Evolutionary conservation across 1,140 invertebrate genomes (phyloP).

Genomic region (Charaxes varanes): DNA sequence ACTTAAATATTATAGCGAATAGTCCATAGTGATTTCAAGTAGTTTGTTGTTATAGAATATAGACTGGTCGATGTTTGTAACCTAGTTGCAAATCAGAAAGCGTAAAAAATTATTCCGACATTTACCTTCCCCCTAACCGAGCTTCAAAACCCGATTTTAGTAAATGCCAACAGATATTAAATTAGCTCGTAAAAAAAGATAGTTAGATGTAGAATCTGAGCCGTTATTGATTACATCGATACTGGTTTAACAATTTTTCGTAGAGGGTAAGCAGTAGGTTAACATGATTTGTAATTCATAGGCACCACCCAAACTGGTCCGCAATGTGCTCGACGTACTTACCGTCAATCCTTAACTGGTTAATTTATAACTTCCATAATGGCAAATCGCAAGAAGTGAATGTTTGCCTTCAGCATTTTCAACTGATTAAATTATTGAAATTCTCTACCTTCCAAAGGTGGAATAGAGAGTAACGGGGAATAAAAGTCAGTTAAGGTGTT

Average conservation of each 20-base stretch:
- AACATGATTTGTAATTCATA: slow-evolving; percentile 4
- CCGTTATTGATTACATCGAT: slow-evolving; percentile 7
- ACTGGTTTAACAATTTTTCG: slow-evolving; percentile 7
- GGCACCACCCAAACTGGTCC: no score
- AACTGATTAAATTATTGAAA: no score
- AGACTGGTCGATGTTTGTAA: slow-evolving; percentile 40
- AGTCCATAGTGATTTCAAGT: slow-evolving; percentile 20
- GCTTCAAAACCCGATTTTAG: slow-evolving; percentile 54
- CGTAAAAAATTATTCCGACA: slow-evolving; percentile 10
- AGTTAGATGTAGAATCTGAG: slow-evolving; percentile 18
- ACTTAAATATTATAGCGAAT: no score
- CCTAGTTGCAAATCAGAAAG: slow-evolving; percentile 35
- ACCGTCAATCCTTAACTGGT: no score
- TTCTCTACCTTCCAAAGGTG: no score
- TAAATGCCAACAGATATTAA: slow-evolving; percentile 33
- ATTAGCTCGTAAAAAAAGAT: slow-evolving; percentile 26
- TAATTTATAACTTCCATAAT: no score
- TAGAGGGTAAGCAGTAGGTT: background rate
- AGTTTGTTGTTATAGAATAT: slow-evolving; percentile 57
- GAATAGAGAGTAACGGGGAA: no score
- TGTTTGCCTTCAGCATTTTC: no score
- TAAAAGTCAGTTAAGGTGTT: no score
- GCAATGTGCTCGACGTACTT: no score
- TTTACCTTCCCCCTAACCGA: slow-evolving; percentile 37
- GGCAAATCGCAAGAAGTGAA: no score